Base-by-base conservation (phyloP, 2,888 invertebrate genomes). In the Zygaena filipendulae region DNA sequence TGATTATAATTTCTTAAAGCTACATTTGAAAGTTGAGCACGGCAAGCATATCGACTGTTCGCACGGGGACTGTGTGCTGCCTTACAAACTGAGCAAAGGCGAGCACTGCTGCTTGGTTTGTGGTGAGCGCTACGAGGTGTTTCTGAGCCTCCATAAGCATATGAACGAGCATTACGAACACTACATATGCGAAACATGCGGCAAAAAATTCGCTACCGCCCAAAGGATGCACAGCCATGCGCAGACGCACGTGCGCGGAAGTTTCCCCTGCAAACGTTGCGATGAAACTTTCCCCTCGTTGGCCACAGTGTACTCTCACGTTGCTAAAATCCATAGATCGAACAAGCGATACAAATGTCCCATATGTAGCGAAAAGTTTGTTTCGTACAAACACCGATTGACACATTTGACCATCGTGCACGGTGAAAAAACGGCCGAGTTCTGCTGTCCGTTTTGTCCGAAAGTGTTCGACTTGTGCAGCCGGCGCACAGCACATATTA, bases 101-200 rank as follows among this genome's bases (percentile, higher is more conserved):
- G 63, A 66, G 18, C 66, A 74, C 25, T 52, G 53, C 12, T 79
- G 77, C 33, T 74, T 72, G 34, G 55, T 75, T 3, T 79, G 77
- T 34, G 72, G 74, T 0, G 70, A 74, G 26, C 53, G 58, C 0
- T 79, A 79, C 40, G 75, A 77, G 38, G 64, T 69, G 63, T 79
- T 79, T 32, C 45, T 75, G 0, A 71, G 66, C 12, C 49, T 79
- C 2, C 77, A 77, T 45, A 72, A 67, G 32, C 79, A 79, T 18
- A 79, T 79, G 77, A 77, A 77, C 21, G 67, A 68, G 13, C 79
- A 79, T 36, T 79, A 67, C 35, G 70, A 74, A 7, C 72, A 74
- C 33, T 74, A 58, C 32, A 72, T 79, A 3, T 79, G 79, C 23
- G 77, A 77, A 36, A 71, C 62, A n/a, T 79, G 79, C 26, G 79